Evolutionary conservation across 2,113 vertebrate genomes (phyloP).

Genomic region (Neolamprologus sp.): DNA sequence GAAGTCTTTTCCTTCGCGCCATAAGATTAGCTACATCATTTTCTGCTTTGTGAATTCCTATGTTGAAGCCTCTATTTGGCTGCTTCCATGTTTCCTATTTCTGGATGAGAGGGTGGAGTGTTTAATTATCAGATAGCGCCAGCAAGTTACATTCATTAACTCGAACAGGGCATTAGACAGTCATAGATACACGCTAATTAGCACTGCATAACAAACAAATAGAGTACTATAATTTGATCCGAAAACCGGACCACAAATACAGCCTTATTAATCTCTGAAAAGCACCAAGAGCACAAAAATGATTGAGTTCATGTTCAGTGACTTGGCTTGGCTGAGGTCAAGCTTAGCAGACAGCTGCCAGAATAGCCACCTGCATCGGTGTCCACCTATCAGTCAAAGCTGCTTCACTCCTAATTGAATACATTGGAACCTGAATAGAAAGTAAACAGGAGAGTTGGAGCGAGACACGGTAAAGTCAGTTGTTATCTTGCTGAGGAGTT

Average conservation of each 20-base stretch:
- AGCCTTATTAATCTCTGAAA: background rate
- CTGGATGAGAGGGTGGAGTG: background rate
- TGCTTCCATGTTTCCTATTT: background rate
- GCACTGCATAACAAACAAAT: accelerated
- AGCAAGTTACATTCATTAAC: background rate
- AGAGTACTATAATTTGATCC: background rate
- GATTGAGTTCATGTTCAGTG: background rate
- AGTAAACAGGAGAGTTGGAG: background rate
- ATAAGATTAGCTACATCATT: background rate
- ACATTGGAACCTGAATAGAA: background rate
- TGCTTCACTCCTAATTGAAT: background rate
- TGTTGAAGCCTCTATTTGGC: background rate
- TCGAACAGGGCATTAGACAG: background rate
- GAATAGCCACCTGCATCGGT: background rate
- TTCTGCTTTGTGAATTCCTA: background rate
- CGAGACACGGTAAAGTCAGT: background rate
- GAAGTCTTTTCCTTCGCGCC: background rate
- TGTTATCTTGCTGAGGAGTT: background rate
- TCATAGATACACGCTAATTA: background rate
- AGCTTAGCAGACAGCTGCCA: background rate
- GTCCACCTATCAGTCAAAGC: background rate
- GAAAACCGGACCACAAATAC: background rate
- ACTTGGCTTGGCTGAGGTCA: background rate
- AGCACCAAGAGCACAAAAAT: background rate
- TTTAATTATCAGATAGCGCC: background rate